A percentile compares a stretch with the other conserved stretches of the same genome.
Evolutionary conservation across 2,113 vertebrate genomes (phyloP).

Genomic region (Hystrix brachyura): DNA sequence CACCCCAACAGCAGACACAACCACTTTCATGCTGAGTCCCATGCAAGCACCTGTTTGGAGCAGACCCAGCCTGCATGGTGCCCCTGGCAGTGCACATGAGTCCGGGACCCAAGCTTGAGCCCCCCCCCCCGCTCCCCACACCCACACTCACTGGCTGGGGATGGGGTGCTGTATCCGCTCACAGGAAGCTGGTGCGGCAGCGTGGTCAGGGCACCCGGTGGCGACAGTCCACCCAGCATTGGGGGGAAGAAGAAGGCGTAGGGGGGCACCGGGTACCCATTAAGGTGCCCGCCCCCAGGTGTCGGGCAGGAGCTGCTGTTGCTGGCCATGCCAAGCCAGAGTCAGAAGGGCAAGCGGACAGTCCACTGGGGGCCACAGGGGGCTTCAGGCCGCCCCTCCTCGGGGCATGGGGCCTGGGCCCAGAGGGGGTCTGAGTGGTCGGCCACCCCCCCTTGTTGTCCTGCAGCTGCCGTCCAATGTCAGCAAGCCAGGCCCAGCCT

Average conservation of each 20-base stretch:
- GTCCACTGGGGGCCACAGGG: slow-evolving; percentile 26
- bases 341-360: slow-evolving; percentile 62
- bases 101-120: neutral
- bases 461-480: slow-evolving; percentile 57
- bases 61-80: fast-evolving
- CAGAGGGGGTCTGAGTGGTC: slow-evolving; percentile 73
- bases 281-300: slow-evolving; percentile 92
- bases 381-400: slow-evolving; percentile 79
- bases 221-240: slow-evolving; percentile 96
- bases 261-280: slow-evolving; percentile 95
- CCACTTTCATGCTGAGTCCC: neutral
- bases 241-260: slow-evolving; percentile 99
- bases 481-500: neutral
- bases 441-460: slow-evolving; percentile 64
- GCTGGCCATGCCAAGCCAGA: slow-evolving; percentile 93
- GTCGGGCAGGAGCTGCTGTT: slow-evolving; percentile 95
- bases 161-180: slow-evolving; percentile 98
- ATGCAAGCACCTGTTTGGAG: neutral
- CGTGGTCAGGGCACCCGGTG: slow-evolving; percentile 91
- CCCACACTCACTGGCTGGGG: slow-evolving; percentile 96
- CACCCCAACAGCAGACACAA: neutral
- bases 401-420: slow-evolving; percentile 77
- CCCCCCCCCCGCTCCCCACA: neutral
- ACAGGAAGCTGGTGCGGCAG: slow-evolving; percentile 94
- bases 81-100: neutral